phyloP scores from a whole-genome alignment of 2,113 vertebrate genomes.

The Cyanoramphus novaezelandiae region DNA sequence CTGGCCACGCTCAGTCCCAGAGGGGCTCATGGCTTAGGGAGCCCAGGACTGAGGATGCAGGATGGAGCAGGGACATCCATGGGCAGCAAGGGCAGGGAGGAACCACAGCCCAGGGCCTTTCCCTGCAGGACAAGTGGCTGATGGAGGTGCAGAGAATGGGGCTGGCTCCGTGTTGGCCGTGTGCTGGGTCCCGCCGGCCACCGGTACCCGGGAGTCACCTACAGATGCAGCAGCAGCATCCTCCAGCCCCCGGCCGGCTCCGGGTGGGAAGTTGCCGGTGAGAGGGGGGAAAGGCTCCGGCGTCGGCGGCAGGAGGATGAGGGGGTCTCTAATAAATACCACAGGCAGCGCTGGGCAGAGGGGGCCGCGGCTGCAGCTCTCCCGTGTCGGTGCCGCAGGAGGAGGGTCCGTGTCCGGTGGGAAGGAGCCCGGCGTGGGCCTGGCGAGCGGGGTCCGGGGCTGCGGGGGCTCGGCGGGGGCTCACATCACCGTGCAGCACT shows the following conservation, averaged over 20 bases:
- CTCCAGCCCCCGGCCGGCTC: conserved; percentile 18
- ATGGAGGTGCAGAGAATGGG: neutral
- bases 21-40: neutral
- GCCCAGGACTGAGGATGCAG: rapidly evolving
- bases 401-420: neutral
- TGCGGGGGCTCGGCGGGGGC: neutral
- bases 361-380: neutral
- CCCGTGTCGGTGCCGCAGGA: neutral
- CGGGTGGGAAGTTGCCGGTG: neutral
- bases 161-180: neutral
- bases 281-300: neutral
- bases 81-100: neutral
- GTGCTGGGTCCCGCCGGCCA: neutral
- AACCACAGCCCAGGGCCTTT: neutral
- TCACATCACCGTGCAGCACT: conserved; percentile 95
- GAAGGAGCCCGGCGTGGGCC: neutral
- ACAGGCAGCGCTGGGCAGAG: neutral
- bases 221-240: neutral
- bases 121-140: neutral
- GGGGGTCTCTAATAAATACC: conserved; percentile 35
- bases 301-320: rapidly evolving
- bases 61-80: neutral
- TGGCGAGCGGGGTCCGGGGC: conserved; percentile 14
- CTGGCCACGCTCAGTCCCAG: rapidly evolving
- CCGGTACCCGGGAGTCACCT: neutral